Conservation (phyloP, 2,113 vertebrate species). For the Puffinus mauretanicus region DNA sequence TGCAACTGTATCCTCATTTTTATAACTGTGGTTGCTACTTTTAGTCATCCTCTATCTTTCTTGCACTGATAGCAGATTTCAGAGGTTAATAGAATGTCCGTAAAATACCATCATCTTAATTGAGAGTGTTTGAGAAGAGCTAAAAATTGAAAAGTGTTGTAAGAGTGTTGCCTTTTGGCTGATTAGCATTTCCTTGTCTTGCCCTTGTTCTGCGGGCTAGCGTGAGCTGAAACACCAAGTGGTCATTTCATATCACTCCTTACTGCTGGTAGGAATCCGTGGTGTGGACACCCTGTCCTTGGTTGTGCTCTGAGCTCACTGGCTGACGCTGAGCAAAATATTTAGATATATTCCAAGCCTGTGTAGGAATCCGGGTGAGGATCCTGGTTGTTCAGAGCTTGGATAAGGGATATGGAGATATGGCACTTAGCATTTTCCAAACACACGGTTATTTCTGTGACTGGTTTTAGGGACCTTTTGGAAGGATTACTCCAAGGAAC, state of each 20-base stretch:
- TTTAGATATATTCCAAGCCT: not conserved
- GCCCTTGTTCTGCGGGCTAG: not conserved
- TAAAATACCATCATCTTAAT: slow-evolving; percentile 5
- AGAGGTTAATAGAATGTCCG: not conserved
- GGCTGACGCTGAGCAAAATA: not conserved
- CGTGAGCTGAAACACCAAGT: not conserved
- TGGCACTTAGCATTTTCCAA: not conserved
- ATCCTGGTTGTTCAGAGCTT: not conserved
- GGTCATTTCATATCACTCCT: not conserved
- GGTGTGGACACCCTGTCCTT: not conserved
- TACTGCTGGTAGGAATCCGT: not conserved
- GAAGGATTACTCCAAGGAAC: not conserved
- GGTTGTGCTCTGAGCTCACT: not conserved
- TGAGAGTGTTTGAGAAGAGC: not conserved
- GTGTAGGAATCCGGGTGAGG: not conserved
- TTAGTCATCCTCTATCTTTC: not conserved
- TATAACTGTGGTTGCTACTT: not conserved
- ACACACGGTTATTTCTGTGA: not conserved
- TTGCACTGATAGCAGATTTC: not conserved
- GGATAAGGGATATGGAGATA: not conserved
- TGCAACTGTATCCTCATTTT: not conserved
- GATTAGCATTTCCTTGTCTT: not conserved
- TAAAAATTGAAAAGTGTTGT: not conserved
- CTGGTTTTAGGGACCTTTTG: not conserved
- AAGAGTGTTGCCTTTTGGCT: not conserved